phyloP scores from a whole-genome alignment of 2,113 vertebrate species.

The Epinephelus cyanopodus region DNA sequence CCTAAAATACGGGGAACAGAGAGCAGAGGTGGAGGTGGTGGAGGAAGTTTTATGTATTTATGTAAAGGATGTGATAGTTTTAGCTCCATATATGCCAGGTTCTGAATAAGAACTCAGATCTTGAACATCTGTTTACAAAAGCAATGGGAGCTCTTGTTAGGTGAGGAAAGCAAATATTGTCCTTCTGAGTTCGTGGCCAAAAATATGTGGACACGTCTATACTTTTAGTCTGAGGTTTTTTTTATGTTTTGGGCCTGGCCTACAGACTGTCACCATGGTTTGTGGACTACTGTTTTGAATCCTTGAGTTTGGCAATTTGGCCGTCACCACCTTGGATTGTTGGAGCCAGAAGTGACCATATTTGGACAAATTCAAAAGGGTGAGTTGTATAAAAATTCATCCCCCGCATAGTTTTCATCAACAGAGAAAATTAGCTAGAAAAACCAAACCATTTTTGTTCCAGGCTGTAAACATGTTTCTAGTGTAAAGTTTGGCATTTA shows the following conservation, averaged over 20 bases:
- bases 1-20: constrained; percentile 13
- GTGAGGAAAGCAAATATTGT: neutral
- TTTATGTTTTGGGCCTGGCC: neutral
- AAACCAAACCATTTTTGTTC: no score
- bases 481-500: no score
- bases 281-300: no score
- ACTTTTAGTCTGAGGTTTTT: neutral
- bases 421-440: no score
- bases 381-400: no score
- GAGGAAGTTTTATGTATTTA: constrained; percentile 32
- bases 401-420: no score
- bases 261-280: no score
- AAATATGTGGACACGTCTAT: neutral
- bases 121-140: constrained; percentile 20
- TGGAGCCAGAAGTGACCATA: no score
- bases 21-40: constrained; percentile 26
- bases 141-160: neutral
- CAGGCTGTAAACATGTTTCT: no score
- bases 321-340: no score
- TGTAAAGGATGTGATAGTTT: constrained; percentile 38
- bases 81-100: constrained; percentile 23
- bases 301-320: no score
- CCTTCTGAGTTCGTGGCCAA: neutral
- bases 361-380: no score
- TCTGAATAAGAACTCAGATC: constrained; percentile 6